phyloP scores from a whole-genome alignment of 2,797 vertebrate genomes.

The Florisuga fusca region DNA sequence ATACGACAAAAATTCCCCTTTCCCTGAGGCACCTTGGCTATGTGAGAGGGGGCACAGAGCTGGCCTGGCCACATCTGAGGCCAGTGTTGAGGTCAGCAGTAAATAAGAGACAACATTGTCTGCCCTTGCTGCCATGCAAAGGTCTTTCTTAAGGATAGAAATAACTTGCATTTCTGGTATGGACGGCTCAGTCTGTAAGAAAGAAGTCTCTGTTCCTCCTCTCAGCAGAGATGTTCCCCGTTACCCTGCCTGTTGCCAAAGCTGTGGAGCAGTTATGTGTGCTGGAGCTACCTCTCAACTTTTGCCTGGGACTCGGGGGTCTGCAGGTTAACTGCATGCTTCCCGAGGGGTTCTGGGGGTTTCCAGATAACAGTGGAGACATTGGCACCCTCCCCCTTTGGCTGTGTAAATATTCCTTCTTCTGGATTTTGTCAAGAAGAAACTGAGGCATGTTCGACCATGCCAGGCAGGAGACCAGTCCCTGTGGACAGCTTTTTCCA shows the following conservation, averaged over 20 bases:
- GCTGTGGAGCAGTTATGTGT: background rate
- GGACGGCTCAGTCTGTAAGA: conserved; percentile 69
- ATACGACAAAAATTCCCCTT: conserved; percentile 74
- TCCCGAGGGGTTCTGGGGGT: background rate
- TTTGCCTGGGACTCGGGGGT: background rate
- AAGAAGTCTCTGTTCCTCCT: conserved; percentile 78
- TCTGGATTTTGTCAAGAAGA: background rate
- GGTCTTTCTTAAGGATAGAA: conserved; percentile 81
- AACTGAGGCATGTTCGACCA: background rate
- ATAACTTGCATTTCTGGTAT: conserved; percentile 82
- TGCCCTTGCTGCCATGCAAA: conserved; percentile 63
- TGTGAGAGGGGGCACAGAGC: conserved; percentile 68
- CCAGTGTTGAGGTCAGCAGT: conserved; percentile 80
- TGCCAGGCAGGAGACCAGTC: background rate
- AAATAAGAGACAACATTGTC: conserved; percentile 83
- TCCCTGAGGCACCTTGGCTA: conserved; percentile 82
- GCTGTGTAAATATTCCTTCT: conserved; percentile 33
- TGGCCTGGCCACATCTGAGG: conserved; percentile 68
- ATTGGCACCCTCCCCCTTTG: background rate
- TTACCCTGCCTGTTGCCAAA: background rate
- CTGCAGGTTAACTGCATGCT: background rate
- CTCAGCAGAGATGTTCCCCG: background rate
- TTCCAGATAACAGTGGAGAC: background rate
- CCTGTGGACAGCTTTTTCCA: background rate
- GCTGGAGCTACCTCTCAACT: background rate